Base-by-base conservation (phyloP, 2,888 invertebrate species). In the Lycaena phlaeas region DNA sequence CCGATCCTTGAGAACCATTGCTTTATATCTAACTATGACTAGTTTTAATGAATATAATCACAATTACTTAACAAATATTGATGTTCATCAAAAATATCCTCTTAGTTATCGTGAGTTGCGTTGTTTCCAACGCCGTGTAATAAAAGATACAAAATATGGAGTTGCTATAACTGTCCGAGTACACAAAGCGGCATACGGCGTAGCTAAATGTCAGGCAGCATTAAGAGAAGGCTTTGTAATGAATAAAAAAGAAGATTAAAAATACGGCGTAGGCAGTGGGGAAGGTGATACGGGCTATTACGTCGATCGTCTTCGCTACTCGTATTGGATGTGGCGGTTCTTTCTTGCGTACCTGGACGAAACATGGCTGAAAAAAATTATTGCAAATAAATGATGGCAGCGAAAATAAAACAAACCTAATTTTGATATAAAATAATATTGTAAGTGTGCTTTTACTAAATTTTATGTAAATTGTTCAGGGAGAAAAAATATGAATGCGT, bases 191-290 rank as follows among this genome's bases (percentile, higher is more conserved):
- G 65, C 61, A 61, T 57, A 63, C 61, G 54, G 60, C 52, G 43
- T 48, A 45, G 45, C 43, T 44, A 44, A 42, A 45, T 44, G 53
- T 38, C 27, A 63, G 70, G 67, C 69, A 68, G 71, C 71, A 85
- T 86, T 90, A 89, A 82, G 89, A 88, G 72, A 92, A 92, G 84
- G 92, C 93, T 82, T 94, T 94, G 87, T 95, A 95, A 87, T 94
- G 94, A 68, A 95, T 93, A 87, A 96, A 96, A 89, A 96, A 96
- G 87, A 95, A 96, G 75, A 95, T 92, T 66, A 96, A 90, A 87
- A 96, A 96, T 73, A 95, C 91, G 70, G 94, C 92, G 84, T 94
- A 96, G 67, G 96, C 95, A 60, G 93, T 91, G 59, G 96, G 96
- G 87, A 96, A 96, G 59, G 95, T 95, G 76, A 96, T 94, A 77